These are phyloP conservation scores for Caenorhabditis panamensis DNA, from an alignment of 2,888 invertebrate species.

Conservation along the genomic window DNA sequence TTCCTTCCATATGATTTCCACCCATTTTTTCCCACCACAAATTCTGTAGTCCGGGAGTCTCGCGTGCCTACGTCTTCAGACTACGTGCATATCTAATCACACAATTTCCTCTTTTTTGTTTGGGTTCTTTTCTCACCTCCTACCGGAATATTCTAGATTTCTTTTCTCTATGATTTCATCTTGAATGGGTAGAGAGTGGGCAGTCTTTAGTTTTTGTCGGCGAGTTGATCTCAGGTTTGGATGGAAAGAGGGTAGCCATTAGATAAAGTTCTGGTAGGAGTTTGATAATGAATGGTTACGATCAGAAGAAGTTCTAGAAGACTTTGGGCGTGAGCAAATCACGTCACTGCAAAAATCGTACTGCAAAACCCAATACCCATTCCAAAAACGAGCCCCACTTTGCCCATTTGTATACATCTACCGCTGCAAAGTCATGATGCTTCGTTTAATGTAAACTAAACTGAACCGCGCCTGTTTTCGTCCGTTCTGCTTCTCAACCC, in stretches of 20 bases:
- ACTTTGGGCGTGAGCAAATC: no score
- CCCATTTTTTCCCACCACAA: neutral
- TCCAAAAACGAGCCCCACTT: neutral
- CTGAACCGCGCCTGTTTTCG: neutral
- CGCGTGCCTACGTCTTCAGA: neutral
- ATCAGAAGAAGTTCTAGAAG: no score
- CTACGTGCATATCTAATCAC: slow-evolving; percentile 19
- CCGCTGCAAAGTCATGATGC: neutral
- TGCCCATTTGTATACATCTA: neutral
- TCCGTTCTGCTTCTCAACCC: neutral
- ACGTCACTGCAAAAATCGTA: no score
- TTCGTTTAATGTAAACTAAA: slow-evolving; percentile 10
- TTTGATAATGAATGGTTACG: no score
- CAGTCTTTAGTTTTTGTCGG: neutral
- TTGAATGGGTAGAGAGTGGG: neutral
- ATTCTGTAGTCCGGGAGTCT: neutral
- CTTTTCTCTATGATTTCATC: neutral
- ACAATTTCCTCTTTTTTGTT: neutral
- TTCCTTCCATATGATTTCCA: no score
- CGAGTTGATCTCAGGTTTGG: neutral
- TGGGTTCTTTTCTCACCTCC: neutral
- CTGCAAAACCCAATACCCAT: neutral
- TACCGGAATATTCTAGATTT: slow-evolving; percentile 16
- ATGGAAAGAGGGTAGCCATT: neutral
- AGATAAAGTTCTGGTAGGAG: no score